Percentiles rank a stretch among this genome's conserved stretches.
Conservation (phyloP, 1,140 invertebrate genomes). For the Cyrtorhinus lividipennis region DNA sequence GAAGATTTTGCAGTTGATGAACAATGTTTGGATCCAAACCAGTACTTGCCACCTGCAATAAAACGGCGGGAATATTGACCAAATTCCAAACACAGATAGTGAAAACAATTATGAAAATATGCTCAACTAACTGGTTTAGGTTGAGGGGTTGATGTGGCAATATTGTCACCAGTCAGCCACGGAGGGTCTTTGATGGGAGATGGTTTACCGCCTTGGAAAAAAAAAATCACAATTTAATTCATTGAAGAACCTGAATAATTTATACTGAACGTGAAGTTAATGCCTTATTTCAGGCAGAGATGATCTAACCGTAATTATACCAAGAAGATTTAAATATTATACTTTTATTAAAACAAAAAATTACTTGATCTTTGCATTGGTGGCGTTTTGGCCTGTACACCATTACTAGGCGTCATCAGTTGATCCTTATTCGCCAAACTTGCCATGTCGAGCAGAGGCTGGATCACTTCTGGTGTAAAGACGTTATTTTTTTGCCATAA, state of each 20-base stretch:
- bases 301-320: no score
- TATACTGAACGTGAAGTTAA: no score
- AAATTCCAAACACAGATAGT: no score
- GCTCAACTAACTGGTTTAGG: conserved; percentile 10
- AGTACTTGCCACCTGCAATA: conserved; percentile 12
- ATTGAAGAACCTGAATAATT: no score
- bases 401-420: conserved; percentile 21
- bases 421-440: conserved; percentile 61
- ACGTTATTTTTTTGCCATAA: conserved; percentile 98
- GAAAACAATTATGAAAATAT: background rate
- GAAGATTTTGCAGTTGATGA: conserved; percentile 17
- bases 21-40: conserved; percentile 17
- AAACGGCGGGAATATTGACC: no score
- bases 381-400: conserved; percentile 20
- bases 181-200: conserved; percentile 18
- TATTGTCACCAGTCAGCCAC: conserved; percentile 11
- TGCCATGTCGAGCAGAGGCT: conserved; percentile 77
- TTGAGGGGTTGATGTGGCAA: background rate
- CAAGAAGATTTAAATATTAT: no score
- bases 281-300: no score
- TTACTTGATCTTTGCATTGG: background rate
- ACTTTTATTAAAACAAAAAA: no score
- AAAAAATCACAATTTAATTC: background rate
- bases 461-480: conserved; percentile 89
- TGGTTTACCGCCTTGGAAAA: conserved; percentile 14